Base-by-base conservation (phyloP, 2,888 invertebrate genomes). In the Phengaris alcon region DNA sequence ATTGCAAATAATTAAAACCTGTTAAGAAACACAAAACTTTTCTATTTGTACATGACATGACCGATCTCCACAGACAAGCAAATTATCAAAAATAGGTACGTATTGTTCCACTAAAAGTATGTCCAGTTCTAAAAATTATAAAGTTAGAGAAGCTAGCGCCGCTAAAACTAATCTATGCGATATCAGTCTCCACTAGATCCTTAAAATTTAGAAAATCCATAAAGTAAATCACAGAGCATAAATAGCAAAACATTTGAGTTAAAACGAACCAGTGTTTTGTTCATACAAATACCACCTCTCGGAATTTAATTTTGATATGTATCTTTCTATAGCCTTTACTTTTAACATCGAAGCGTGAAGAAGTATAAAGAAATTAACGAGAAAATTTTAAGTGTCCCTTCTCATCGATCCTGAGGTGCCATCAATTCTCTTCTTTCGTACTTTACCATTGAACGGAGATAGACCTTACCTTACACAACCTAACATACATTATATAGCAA, bases 121-220 rank as follows among this genome's bases (percentile, higher is more conserved):
- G 87, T 83, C 87, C 89, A 88, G 89, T 88, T 86, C 85, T 84
- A 87, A 85, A 85, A 90, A 87, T 87, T 85, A 88, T 86, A 88
- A 87, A 87, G 87, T 89, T 85, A 90, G 89, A 90, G 91, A 93
- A 91, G 93, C 93, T 93, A 93, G 93, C 93, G 91, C 88, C 87
- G 93, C 93, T 93, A 93, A 92, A 93, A 91, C 93, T 93, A 92
- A 91, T 91, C 92, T 93, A 93, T 88, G 92, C 91, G 89, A 88
- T 92, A 92, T 93, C 93, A 93, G 93, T 93, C 93, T 93, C 93
- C 92, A 91, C 90, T 93, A 93, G 89, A 91, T 90, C 86, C 93
- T 93, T 93, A 93, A 84, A 92, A 91, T 93, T 92, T 93, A 93
- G 91, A 92, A 88, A 90, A 90, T 90, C 88, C 90, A 88, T 91